Conservation (phyloP, 2,797 vertebrate genomes). For the Nannoperca obscura region DNA sequence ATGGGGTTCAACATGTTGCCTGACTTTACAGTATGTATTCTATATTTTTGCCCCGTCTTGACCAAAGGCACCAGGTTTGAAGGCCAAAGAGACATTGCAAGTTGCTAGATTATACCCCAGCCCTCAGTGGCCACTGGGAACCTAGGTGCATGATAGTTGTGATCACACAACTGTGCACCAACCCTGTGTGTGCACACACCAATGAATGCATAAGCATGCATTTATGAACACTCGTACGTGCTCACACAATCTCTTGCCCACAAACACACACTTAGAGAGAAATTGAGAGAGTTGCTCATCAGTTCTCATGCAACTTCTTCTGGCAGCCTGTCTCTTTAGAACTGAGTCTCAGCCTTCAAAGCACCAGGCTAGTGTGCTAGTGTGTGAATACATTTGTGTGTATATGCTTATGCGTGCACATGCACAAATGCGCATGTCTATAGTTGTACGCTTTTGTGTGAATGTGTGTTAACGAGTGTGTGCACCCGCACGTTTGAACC, state of each 20-base stretch:
- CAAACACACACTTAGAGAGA: conserved; percentile 29
- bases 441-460: conserved; percentile 15
- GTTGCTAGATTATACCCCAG: conserved; percentile 22
- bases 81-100: conserved; percentile 9
- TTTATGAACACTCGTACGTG: conserved; percentile 20
- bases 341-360: conserved; percentile 69
- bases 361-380: conserved; percentile 40
- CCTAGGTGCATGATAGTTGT: conserved; percentile 19
- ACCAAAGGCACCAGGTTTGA: conserved; percentile 13
- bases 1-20: conserved; percentile 28
- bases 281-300: conserved; percentile 57
- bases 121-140: conserved; percentile 21
- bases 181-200: conserved; percentile 5
- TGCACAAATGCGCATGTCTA: conserved; percentile 9
- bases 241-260: conserved; percentile 18
- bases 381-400: conserved; percentile 29
- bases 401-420: neutral
- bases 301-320: conserved; percentile 62
- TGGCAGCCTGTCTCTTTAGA: conserved; percentile 65
- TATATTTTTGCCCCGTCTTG: conserved; percentile 25
- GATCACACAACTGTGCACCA: conserved; percentile 42
- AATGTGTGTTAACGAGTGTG: conserved; percentile 28
- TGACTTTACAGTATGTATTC: conserved; percentile 44
- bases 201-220: conserved; percentile 30
- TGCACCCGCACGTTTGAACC: conserved; percentile 63